Percentiles rank a stretch among this genome's conserved stretches.
Evolutionary conservation across 1,140 invertebrate species (phyloP).

Genomic region (Leptinotarsa undecemlineata): DNA sequence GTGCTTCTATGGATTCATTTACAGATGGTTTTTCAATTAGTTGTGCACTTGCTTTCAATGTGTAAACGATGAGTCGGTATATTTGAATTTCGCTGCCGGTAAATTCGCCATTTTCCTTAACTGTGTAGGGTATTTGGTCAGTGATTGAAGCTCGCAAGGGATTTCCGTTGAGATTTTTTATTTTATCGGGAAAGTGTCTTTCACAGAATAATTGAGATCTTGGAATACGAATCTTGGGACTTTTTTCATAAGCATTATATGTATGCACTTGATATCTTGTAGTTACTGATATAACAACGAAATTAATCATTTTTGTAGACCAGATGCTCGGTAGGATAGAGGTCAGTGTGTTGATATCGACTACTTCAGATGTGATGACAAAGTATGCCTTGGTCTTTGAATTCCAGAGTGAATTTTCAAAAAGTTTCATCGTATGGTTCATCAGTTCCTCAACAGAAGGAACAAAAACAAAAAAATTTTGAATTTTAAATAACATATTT

Average conservation of each 20-base stretch:
- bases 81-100: background rate
- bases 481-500: background rate
- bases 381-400: background rate
- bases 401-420: background rate
- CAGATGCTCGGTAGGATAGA: conserved; percentile 5
- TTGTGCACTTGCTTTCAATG: conserved; percentile 1
- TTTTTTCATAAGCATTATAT: conserved; percentile 1
- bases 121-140: background rate
- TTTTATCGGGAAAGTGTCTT: background rate
- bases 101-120: conserved; percentile 12
- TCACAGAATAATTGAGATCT: conserved; percentile 6
- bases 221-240: background rate
- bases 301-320: conserved; percentile 20
- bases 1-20: conserved; percentile 1
- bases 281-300: background rate
- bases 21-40: background rate
- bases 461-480: conserved; percentile 19
- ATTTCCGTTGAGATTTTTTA: conserved; percentile 6
- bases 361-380: conserved; percentile 9
- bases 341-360: background rate
- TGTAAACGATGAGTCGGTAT: background rate
- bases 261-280: conserved; percentile 12
- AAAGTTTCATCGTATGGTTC: background rate
- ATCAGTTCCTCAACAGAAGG: background rate
- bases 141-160: background rate